phyloP scores from a whole-genome alignment of 2,113 vertebrate genomes.

The Emydura subglobosa region DNA sequence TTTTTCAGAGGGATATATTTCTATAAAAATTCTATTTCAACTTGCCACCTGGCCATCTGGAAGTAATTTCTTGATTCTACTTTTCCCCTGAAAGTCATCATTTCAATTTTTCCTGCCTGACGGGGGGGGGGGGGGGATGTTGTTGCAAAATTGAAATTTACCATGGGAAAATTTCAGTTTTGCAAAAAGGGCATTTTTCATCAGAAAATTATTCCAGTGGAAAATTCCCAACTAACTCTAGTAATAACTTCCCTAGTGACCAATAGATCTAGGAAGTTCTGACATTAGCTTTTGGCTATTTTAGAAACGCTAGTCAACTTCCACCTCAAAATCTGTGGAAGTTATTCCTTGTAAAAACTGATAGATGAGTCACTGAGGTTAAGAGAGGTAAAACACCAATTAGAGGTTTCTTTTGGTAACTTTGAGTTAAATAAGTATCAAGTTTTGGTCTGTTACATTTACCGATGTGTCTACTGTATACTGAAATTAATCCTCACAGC shows the following conservation, averaged over 20 bases:
- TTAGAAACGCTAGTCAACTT: not conserved
- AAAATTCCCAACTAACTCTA: not conserved
- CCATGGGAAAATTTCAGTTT: not conserved
- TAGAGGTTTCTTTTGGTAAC: not conserved
- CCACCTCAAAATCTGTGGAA: not conserved
- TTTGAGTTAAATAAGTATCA: not conserved
- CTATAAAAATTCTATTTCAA: not conserved
- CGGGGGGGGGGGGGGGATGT: too few species aligned
- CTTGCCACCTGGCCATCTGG: not conserved
- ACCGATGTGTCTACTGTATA: not conserved
- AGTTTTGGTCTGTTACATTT: not conserved
- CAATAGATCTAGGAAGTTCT: not conserved
- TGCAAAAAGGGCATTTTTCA: not conserved
- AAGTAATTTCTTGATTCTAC: not conserved
- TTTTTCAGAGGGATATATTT: not conserved
- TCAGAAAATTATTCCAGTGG: not conserved
- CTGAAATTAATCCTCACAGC: not conserved
- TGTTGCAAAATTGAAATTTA: not conserved
- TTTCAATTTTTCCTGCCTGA: not conserved
- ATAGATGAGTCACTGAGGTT: accelerated
- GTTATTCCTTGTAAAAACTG: not conserved
- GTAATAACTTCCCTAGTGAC: not conserved
- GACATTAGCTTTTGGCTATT: not conserved
- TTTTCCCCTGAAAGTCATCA: not conserved
- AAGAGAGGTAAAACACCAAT: not conserved